Conservation (phyloP, 2,888 invertebrate genomes). For the Nebria salina region DNA sequence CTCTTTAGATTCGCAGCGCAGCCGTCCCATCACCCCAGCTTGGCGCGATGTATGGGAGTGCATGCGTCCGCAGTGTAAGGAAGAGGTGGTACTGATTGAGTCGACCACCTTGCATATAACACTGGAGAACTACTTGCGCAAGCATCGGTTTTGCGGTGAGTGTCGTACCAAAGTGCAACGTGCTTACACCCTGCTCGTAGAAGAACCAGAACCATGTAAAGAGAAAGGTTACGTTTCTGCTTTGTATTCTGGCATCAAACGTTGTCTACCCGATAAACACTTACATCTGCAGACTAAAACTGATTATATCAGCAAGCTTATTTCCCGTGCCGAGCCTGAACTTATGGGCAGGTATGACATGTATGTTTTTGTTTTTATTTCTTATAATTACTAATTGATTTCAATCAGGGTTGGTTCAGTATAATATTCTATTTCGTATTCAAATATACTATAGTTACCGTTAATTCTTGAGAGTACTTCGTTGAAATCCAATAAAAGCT, state of each 20-base stretch:
- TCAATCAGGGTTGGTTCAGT: slow-evolving; percentile 6
- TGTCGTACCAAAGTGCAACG: slow-evolving; percentile 89
- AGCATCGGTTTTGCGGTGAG: slow-evolving; percentile 94
- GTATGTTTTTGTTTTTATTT: slow-evolving; percentile 45
- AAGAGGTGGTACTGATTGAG: slow-evolving; percentile 88
- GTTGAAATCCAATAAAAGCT: neutral
- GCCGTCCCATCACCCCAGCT: slow-evolving; percentile 75
- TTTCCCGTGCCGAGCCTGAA: slow-evolving; percentile 91
- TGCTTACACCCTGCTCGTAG: slow-evolving; percentile 88
- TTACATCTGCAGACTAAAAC: slow-evolving; percentile 89
- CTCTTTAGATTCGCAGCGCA: slow-evolving; percentile 87
- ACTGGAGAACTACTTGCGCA: slow-evolving; percentile 88
- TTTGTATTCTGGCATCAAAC: slow-evolving; percentile 85
- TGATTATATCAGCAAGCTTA: slow-evolving; percentile 87
- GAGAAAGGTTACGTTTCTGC: slow-evolving; percentile 91
- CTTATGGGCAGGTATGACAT: slow-evolving; percentile 77
- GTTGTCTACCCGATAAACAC: slow-evolving; percentile 87
- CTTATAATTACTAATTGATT: slow-evolving; percentile 49
- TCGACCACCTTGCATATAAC: slow-evolving; percentile 85
- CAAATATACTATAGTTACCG: neutral
- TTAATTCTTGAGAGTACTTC: neutral
- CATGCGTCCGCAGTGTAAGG: slow-evolving; percentile 81
- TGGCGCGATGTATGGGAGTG: slow-evolving; percentile 89
- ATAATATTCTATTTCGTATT: neutral
- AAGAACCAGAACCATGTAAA: slow-evolving; percentile 82